These are phyloP conservation scores for Lagopus muta DNA, from an alignment of 2,113 vertebrate species.

Conservation along the genomic window DNA sequence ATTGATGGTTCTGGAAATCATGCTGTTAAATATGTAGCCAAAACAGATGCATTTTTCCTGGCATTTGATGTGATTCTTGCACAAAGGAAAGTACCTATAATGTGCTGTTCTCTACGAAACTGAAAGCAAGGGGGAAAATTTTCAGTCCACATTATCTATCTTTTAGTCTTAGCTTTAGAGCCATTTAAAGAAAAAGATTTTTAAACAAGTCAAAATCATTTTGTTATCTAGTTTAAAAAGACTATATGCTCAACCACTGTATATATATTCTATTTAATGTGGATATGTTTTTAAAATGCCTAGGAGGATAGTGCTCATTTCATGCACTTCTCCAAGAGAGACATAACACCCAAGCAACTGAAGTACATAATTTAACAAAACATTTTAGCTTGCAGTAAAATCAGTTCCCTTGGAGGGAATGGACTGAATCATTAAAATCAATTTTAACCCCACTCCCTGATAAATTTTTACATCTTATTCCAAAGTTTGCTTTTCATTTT, in stretches of 20 bases:
- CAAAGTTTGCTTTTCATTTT: slow-evolving; percentile 34
- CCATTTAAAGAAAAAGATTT: slow-evolving; percentile 70
- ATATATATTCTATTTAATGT: slow-evolving; percentile 69
- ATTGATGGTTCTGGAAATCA: slow-evolving; percentile 47
- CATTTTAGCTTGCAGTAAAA: slow-evolving; percentile 70
- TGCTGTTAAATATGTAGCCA: slow-evolving; percentile 58
- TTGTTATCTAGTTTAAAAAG: slow-evolving; percentile 66
- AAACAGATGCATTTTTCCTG: slow-evolving; percentile 48
- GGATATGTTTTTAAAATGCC: slow-evolving; percentile 68
- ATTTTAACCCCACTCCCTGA: slow-evolving; percentile 49
- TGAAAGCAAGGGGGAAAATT: slow-evolving; percentile 52
- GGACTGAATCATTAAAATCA: slow-evolving; percentile 54
- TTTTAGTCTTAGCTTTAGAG: slow-evolving; percentile 65
- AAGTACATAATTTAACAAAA: slow-evolving; percentile 71
- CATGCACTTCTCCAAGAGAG: slow-evolving; percentile 65
- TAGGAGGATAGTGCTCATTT: slow-evolving; percentile 68
- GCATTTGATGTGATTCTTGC: slow-evolving; percentile 65
- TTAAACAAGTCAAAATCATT: slow-evolving; percentile 74
- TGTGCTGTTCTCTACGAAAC: slow-evolving; percentile 35
- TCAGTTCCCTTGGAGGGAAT: slow-evolving; percentile 51
- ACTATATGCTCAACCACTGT: slow-evolving; percentile 34
- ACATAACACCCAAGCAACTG: slow-evolving; percentile 63
- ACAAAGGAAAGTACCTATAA: slow-evolving; percentile 64
- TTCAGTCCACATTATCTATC: slow-evolving; percentile 64
- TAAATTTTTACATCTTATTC: slow-evolving; percentile 35